Base-by-base conservation (phyloP, 2,113 vertebrate genomes). In the Cephalopholis sonnerati region DNA sequence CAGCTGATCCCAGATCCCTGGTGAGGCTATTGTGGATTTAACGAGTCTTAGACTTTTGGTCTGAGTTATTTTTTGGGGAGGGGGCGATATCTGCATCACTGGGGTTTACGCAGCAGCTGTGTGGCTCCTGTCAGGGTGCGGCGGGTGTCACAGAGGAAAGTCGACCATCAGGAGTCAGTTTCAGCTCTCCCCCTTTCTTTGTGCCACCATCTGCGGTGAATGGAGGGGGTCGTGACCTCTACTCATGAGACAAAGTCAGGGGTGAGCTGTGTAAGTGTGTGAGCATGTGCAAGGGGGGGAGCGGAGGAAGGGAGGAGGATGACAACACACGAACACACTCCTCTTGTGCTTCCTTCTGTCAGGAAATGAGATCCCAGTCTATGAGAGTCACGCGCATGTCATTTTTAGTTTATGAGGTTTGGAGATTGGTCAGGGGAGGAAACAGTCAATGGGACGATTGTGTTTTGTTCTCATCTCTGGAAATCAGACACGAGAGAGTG, bases 131-230 rank as follows among this genome's bases (percentile, higher is more conserved):
- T 62, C 2, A 11, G 58, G 48, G 75, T 48, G 62, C 9, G 41
- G 24, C 39, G 24, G 36, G 65, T 41, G 55, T 50, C 57, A n/a
- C 66, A 29, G 65, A 46, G 79, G 16, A 67, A 48, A 51, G 61
- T 11, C 54, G 6, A 57, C 54, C 73, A 79, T 83, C 25, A 20
- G 81, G 91, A 78, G 44, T 69, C 48, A 5, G 74, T 77, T 81
- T 85, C 86, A 76, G 75, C 79, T 53, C 84, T n/a, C 90, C 73
- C 39, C 77, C 80, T 71, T 68, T 77, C 85, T 85, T 93, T 92
- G 91, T 93, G 85, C 70, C 79, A 58, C 94, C 93, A 94, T 94
- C 94, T 94, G 94, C 36, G 48, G 83, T 78, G 77, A 87, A 83
- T 62, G 74, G 46, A 69, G 61, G 66, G 70, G 90, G 91, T 87